Conservation (phyloP, 2,888 invertebrate species). For the Andricus quercusramuli region DNA sequence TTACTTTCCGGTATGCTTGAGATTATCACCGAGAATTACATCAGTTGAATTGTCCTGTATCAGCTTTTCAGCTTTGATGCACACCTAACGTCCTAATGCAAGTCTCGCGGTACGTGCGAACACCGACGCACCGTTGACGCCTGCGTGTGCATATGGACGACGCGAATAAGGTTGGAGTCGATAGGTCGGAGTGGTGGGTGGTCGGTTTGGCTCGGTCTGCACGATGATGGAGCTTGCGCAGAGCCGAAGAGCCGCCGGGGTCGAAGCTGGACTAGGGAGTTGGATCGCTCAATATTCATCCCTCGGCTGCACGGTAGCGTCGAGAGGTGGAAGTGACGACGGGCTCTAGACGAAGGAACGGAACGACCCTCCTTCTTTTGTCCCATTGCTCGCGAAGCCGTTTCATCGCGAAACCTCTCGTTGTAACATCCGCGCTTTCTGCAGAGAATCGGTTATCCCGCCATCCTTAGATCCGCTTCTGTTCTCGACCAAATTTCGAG, state of each 20-base stretch:
- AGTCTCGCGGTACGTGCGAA: not conserved
- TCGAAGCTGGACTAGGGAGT: conserved; percentile 66
- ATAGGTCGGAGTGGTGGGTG: conserved; percentile 53
- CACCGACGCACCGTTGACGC: conserved; percentile 19
- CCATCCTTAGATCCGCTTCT: not conserved
- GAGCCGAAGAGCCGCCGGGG: conserved; percentile 56
- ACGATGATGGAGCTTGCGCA: conserved; percentile 54
- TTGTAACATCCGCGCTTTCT: conserved; percentile 42
- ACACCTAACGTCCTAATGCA: not conserved
- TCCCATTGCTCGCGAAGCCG: conserved; percentile 72
- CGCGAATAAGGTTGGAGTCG: conserved; percentile 58
- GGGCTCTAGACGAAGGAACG: conserved; percentile 65
- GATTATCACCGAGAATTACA: not conserved
- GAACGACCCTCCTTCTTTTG: conserved; percentile 70
- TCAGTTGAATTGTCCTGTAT: no score
- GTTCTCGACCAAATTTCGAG: not conserved
- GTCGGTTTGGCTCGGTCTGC: conserved; percentile 46
- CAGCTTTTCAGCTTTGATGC: not conserved
- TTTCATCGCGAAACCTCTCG: conserved; percentile 65
- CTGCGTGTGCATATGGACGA: conserved; percentile 53
- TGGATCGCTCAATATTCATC: conserved; percentile 78
- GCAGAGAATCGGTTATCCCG: conserved; percentile 28
- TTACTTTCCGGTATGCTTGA: no score
- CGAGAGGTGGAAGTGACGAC: conserved; percentile 54
- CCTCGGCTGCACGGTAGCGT: conserved; percentile 67